Base-by-base conservation (phyloP, 2,888 invertebrate species). In the Microctonus aethiopoides region DNA sequence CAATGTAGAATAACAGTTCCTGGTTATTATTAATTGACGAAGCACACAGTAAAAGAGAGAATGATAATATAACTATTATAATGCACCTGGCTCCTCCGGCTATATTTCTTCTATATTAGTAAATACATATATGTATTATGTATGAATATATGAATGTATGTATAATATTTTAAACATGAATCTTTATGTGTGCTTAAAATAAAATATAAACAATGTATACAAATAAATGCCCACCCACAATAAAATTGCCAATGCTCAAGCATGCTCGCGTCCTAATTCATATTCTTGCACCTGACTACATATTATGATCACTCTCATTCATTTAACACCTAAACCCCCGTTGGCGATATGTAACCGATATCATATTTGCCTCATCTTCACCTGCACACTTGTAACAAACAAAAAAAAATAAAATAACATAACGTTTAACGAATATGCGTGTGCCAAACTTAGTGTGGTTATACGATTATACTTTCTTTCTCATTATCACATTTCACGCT, bases 211-310 rank as follows among this genome's bases (percentile, higher is more conserved):
- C 16, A 20, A 7, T 16, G n/a, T n/a, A 69, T 66, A 41, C 32
- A 34, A 60, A 56, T 56, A 51, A 41, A 36, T 63, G 69, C 71
- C 77, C 78, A 79, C 78, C 76, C 78, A 77, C 78, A 75, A 75
- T 72, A 76, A 74, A 71, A 73, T 73, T 69, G 59, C 61, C 72
- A 69, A 72, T 72, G 70, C 73, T 64, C 64, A 72, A 57, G 59
- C 71, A 67, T 67, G 54, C 72, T 11, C 67, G 70, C 67, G 70
- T 64, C 71, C 72, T 74, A 75, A 77, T 82, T 82, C 80, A 81
- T 85, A 85, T 85, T 83, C 84, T 72, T 80, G 84, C 86, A 86
- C 85, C 86, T 86, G 86, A 86, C 84, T 81, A 46, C 16, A 46
- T 46, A n/a, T n/a, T n/a, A n/a, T 46, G 81, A 81, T 81, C 77